These are phyloP conservation scores for Megaptera novaeangliae DNA, from an alignment of 2,113 vertebrate genomes.

Conservation along the genomic window DNA sequence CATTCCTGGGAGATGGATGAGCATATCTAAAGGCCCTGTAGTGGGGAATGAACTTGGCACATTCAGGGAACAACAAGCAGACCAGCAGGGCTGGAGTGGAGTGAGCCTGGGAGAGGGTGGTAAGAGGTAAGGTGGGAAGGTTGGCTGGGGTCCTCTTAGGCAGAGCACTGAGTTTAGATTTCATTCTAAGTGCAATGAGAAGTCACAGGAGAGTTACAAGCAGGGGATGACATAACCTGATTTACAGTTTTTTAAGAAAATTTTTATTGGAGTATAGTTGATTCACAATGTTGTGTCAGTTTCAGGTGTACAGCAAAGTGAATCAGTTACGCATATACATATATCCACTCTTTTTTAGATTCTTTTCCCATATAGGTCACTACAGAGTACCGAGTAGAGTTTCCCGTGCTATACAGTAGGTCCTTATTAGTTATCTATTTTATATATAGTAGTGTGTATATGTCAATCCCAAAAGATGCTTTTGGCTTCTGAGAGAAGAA, in stretches of 20 bases:
- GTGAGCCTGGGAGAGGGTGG: fast-evolving
- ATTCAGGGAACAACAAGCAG: background rate
- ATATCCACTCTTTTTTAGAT: no score
- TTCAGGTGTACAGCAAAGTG: no score
- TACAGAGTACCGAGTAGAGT: no score
- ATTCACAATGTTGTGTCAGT: background rate
- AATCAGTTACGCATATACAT: no score
- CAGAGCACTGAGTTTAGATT: background rate
- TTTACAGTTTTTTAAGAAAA: background rate
- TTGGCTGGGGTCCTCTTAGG: no score
- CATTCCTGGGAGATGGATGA: background rate
- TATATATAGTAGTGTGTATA: no score
- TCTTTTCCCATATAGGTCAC: no score
- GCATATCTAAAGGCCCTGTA: background rate
- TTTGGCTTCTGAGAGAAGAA: background rate
- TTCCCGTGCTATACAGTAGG: no score
- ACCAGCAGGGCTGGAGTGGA: background rate
- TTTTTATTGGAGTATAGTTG: background rate
- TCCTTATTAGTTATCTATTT: no score
- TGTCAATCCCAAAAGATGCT: background rate
- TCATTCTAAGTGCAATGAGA: background rate
- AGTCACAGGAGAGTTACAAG: background rate
- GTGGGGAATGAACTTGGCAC: no score
- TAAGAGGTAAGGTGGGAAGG: background rate
- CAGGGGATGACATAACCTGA: background rate